Evolutionary conservation across 2,888 invertebrate genomes (phyloP).

Genomic region (Anodontia alba): DNA sequence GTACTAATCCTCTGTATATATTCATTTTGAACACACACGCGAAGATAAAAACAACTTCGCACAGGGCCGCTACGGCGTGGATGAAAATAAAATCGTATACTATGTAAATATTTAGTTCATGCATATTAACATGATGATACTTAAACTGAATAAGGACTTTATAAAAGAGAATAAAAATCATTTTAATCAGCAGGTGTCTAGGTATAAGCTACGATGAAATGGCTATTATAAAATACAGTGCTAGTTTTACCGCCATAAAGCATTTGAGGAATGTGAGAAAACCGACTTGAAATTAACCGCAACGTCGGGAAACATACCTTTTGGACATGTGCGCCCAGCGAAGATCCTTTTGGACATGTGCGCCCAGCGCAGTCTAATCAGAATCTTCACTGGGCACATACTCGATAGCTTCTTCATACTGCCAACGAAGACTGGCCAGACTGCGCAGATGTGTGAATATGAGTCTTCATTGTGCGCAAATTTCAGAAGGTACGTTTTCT

Average conservation of each 20-base stretch:
- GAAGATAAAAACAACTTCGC: neutral
- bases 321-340: too few species aligned
- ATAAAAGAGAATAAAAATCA: neutral
- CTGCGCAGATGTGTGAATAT: too few species aligned
- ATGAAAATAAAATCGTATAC: neutral
- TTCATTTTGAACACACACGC: neutral
- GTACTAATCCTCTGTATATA: neutral
- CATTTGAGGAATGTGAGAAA: too few species aligned
- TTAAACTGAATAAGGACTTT: slow-evolving; percentile 2
- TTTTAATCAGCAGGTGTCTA: slow-evolving; percentile 5
- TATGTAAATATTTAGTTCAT: slow-evolving; percentile 1
- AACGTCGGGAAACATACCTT: too few species aligned
- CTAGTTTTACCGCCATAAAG: neutral
- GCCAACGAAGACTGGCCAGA: too few species aligned
- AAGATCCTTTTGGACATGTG: too few species aligned
- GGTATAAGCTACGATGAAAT: neutral
- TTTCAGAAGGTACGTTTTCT: too few species aligned
- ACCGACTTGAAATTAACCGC: too few species aligned
- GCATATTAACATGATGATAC: neutral
- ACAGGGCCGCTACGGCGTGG: neutral
- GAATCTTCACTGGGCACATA: too few species aligned
- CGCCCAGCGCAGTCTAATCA: too few species aligned
- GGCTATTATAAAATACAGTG: neutral
- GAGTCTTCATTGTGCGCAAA: too few species aligned
- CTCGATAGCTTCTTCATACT: too few species aligned